These are phyloP conservation scores for Sardina pilchardus DNA, from an alignment of 2,113 vertebrate species.

Conservation along the genomic window DNA sequence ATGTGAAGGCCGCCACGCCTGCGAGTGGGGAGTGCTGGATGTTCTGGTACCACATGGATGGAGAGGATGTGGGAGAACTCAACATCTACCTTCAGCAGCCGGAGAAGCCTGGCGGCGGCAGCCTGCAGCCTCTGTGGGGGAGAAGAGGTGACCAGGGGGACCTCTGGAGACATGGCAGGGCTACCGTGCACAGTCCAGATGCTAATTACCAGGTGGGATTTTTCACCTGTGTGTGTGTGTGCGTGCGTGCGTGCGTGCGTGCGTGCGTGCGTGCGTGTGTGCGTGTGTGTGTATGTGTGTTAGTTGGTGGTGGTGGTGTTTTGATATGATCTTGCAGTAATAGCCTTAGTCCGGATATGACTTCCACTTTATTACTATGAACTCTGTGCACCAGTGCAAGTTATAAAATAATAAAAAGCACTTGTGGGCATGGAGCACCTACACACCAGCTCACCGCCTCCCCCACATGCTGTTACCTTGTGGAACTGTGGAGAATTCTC, in stretches of 20 bases:
- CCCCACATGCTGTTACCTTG: too few relatives aligned
- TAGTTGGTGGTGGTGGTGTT: too few relatives aligned
- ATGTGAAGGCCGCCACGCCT: conserved; percentile 57
- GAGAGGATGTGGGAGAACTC: conserved; percentile 60
- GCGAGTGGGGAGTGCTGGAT: conserved; percentile 66
- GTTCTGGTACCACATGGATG: conserved; percentile 77
- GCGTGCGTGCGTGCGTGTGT: not conserved
- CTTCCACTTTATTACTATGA: not conserved
- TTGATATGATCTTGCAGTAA: too few relatives aligned
- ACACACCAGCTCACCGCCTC: too few relatives aligned
- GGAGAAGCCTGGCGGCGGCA: conserved; percentile 29
- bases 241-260: not conserved
- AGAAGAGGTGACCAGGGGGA: conserved; percentile 64
- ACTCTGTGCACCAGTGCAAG: not conserved
- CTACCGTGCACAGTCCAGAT: conserved; percentile 56
- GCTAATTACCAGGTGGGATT: conserved; percentile 61
- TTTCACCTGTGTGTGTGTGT: not conserved
- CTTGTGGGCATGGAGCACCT: not conserved
- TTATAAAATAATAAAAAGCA: not conserved
- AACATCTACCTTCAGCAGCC: conserved; percentile 57
- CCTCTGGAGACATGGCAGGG: conserved; percentile 70
- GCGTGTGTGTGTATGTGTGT: not conserved
- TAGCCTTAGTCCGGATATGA: not conserved
- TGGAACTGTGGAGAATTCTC: not conserved
- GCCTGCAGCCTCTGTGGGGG: conserved; percentile 51